Evolutionary conservation across 1,140 invertebrate species (phyloP).

Genomic region (Aphelenchoides besseyi): DNA sequence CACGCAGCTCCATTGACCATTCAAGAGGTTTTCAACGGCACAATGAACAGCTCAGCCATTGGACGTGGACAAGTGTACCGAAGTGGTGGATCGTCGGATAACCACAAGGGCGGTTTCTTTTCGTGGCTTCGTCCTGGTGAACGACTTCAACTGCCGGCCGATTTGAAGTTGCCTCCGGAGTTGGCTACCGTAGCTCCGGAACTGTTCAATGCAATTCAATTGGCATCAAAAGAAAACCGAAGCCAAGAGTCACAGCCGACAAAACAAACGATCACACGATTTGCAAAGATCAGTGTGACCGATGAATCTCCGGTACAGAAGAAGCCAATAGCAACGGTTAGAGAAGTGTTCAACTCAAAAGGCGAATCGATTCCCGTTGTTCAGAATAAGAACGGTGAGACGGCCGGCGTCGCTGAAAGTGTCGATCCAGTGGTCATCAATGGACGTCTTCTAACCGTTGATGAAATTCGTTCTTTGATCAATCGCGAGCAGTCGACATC

Average conservation of each 20-base stretch:
- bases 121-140: constrained; percentile 20
- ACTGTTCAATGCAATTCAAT: constrained; percentile 2
- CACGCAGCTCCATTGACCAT: constrained; percentile 19
- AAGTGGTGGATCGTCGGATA: neutral
- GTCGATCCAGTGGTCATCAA: constrained; percentile 31
- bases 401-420: constrained; percentile 1
- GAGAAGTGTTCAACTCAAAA: constrained; percentile 2
- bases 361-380: neutral
- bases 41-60: neutral
- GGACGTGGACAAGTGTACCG: neutral
- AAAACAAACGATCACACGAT: constrained; percentile 9
- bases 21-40: constrained; percentile 23
- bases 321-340: constrained; percentile 11
- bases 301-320: neutral
- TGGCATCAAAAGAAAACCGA: neutral
- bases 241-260: neutral
- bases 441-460: constrained; percentile 25
- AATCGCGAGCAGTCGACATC: constrained; percentile 25
- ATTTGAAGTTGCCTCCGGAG: constrained; percentile 13
- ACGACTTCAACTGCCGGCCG: neutral
- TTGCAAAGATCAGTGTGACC: constrained; percentile 12
- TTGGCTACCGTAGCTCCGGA: constrained; percentile 15
- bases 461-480: constrained; percentile 21
- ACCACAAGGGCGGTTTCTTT: constrained; percentile 17
- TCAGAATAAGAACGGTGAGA: constrained; percentile 20